phyloP scores from a whole-genome alignment of 2,113 vertebrate species.

The Anthoscopus minutus region DNA sequence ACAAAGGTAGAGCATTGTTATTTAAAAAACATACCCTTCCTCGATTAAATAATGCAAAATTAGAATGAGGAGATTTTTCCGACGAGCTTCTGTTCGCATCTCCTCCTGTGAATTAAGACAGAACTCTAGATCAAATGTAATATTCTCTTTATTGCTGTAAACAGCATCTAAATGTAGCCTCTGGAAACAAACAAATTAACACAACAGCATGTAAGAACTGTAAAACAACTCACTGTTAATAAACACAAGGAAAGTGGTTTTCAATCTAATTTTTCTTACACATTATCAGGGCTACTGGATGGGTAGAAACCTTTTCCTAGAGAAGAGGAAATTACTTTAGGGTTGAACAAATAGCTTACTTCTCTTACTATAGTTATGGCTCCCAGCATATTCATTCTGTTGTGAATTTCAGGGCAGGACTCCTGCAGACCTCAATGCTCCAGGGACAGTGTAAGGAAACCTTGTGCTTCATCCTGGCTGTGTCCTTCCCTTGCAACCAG shows the following conservation, averaged over 20 bases:
- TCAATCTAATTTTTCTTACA: conserved; percentile 14
- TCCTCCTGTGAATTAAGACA: conserved; percentile 79
- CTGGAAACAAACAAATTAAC: conserved; percentile 60
- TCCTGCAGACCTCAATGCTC: background rate
- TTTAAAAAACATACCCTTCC: conserved; percentile 80
- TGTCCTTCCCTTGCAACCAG: background rate
- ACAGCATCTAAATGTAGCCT: conserved; percentile 27
- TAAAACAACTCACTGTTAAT: conserved; percentile 37
- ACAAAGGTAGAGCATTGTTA: background rate
- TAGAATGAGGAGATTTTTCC: conserved; percentile 87
- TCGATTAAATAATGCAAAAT: conserved; percentile 89
- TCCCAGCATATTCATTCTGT: background rate
- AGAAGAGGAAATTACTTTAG: conserved; percentile 13
- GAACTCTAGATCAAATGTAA: conserved; percentile 42
- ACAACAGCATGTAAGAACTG: conserved; percentile 42
- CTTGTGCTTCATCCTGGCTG: background rate
- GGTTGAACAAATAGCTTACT: background rate
- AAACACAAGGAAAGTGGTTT: conserved; percentile 33
- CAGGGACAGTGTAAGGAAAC: background rate
- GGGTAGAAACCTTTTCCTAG: background rate
- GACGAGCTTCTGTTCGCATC: conserved; percentile 80
- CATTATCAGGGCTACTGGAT: background rate
- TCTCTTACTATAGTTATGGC: background rate
- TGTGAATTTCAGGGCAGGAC: background rate
- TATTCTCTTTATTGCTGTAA: conserved; percentile 34